A percentile compares a stretch with the other conserved stretches of the same genome.
Evolutionary conservation across 2,797 vertebrate genomes (phyloP).

Genomic region (Orientallactaga sibirica): DNA sequence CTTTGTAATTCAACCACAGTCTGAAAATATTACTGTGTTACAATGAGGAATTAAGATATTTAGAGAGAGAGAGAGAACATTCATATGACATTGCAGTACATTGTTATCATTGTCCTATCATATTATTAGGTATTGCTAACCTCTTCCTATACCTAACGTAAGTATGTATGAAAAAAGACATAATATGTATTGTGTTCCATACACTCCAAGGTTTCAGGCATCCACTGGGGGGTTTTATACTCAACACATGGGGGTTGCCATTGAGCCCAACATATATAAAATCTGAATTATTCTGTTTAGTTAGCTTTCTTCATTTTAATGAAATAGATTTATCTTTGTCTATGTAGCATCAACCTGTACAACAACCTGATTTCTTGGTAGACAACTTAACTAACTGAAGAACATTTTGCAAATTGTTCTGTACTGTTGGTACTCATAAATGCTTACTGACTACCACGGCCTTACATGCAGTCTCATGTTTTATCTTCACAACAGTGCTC

Average conservation of each 20-base stretch:
- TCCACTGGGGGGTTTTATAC: background rate
- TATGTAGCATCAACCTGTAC: background rate
- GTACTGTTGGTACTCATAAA: constrained; percentile 12
- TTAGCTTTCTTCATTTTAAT: constrained; percentile 29
- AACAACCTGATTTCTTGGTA: constrained; percentile 11
- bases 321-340: constrained; percentile 29
- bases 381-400: constrained; percentile 27
- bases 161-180: background rate
- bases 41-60: background rate
- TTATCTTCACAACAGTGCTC: background rate
- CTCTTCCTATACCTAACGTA: background rate
- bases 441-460: background rate
- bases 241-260: too few species aligned
- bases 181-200: background rate
- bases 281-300: background rate
- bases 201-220: background rate
- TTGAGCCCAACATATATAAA: background rate
- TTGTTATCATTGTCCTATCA: background rate
- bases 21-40: background rate
- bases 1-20: background rate
- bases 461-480: background rate
- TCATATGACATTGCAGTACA: background rate
- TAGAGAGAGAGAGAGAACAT: background rate
- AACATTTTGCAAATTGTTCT: background rate
- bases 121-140: background rate